These are phyloP conservation scores for Griposia aprilina DNA, from an alignment of 2,888 invertebrate genomes.

Conservation along the genomic window DNA sequence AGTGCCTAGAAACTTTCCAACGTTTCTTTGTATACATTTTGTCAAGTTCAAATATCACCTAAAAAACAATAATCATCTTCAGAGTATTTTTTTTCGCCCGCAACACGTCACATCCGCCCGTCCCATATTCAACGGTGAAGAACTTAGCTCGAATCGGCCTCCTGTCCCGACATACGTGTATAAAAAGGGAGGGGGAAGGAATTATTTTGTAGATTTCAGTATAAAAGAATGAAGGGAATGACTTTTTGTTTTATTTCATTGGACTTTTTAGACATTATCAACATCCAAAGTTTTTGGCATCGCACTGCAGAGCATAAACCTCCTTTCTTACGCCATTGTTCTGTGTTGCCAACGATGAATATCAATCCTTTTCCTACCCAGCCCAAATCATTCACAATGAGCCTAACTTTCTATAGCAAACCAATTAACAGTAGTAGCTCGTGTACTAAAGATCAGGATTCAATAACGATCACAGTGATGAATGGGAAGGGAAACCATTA, in stretches of 20 bases:
- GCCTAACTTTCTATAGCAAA: constrained; percentile 11
- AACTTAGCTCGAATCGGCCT: too few species aligned
- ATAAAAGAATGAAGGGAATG: neutral
- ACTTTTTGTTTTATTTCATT: neutral
- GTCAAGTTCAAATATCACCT: too few species aligned
- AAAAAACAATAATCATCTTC: too few species aligned
- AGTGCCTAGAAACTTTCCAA: too few species aligned
- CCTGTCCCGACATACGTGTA: too few species aligned
- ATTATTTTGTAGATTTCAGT: neutral
- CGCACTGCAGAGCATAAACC: too few species aligned
- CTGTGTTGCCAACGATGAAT: neutral
- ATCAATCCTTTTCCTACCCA: neutral
- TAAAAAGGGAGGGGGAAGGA: too few species aligned
- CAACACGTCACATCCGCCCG: too few species aligned
- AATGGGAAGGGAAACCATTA: constrained; percentile 80
- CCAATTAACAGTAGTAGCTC: constrained; percentile 60
- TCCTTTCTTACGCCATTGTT: neutral
- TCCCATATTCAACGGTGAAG: too few species aligned
- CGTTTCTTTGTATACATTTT: too few species aligned
- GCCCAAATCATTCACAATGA: constrained; percentile 21
- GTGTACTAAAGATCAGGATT: constrained; percentile 73
- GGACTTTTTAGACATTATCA: neutral
- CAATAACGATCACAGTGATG: constrained; percentile 81
- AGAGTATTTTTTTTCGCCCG: too few species aligned
- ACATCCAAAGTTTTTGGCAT: neutral